Evolutionary conservation across 2,113 vertebrate species (phyloP).

Genomic region (Podarcis cretensis): DNA sequence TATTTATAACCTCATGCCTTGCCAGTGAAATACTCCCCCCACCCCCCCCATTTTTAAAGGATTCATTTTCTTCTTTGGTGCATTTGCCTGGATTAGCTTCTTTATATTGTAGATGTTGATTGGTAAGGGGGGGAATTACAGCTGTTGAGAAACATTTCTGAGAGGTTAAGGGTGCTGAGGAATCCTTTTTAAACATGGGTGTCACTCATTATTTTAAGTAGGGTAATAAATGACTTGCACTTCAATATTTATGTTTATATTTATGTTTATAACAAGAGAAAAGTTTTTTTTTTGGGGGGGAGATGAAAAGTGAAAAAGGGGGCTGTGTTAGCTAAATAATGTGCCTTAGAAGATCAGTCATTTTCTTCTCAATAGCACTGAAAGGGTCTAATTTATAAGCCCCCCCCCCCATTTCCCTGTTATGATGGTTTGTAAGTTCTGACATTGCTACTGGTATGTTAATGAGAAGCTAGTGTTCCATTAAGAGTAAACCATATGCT

Average conservation of each 20-base stretch:
- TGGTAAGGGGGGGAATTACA: slow-evolving; percentile 52
- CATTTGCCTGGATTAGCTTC: background rate
- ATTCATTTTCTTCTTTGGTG: slow-evolving; percentile 5
- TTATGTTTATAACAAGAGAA: slow-evolving; percentile 70
- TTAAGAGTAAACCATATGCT: slow-evolving; percentile 90
- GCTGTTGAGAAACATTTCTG: slow-evolving; percentile 41
- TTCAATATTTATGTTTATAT: slow-evolving; percentile 78
- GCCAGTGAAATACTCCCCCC: background rate
- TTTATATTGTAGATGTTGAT: slow-evolving; percentile 24
- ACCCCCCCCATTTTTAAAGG: background rate
- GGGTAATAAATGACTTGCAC: slow-evolving; percentile 59
- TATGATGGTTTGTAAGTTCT: slow-evolving; percentile 85
- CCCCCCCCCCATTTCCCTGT: slow-evolving; percentile 75
- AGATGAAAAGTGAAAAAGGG: slow-evolving; percentile 76
- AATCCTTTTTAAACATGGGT: slow-evolving; percentile 57
- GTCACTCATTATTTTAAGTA: slow-evolving; percentile 68
- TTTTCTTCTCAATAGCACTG: slow-evolving; percentile 80
- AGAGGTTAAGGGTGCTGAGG: slow-evolving; percentile 52
- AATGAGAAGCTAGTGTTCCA: slow-evolving; percentile 89
- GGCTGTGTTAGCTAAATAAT: slow-evolving; percentile 81
- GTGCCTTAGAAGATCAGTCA: slow-evolving; percentile 83
- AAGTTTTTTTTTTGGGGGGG: slow-evolving; percentile 62
- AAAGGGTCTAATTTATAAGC: slow-evolving; percentile 85
- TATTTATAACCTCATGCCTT: slow-evolving; percentile 1
- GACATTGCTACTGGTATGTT: slow-evolving; percentile 88